A percentile compares a stretch with the other conserved stretches of the same genome.
phyloP scores from a whole-genome alignment of 2,113 vertebrate genomes.

The Ceyx margarethae region DNA sequence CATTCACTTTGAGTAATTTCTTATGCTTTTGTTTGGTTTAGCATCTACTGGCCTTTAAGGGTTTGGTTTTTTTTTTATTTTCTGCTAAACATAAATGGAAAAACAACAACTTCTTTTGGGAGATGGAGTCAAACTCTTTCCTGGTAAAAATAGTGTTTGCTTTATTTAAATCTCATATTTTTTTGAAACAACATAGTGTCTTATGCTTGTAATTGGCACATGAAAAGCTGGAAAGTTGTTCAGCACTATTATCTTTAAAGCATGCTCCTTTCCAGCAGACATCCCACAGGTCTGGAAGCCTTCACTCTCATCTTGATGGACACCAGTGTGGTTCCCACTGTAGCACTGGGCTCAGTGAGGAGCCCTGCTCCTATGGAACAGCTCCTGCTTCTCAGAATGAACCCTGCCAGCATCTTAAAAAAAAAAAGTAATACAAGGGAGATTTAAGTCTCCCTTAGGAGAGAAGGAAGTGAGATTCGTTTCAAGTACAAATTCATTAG shows the following conservation, averaged over 20 bases:
- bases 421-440: background rate
- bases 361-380: background rate
- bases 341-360: background rate
- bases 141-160: background rate
- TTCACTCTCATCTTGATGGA: background rate
- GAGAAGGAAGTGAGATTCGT: background rate
- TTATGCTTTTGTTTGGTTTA: background rate
- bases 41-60: background rate
- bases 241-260: background rate
- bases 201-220: background rate
- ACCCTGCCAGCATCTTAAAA: background rate
- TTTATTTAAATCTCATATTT: background rate
- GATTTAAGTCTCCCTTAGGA: background rate
- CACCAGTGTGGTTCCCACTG: background rate
- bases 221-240: background rate
- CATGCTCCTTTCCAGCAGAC: background rate
- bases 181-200: background rate
- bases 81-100: background rate
- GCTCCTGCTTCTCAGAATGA: background rate
- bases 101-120: background rate
- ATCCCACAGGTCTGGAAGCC: background rate
- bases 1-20: background rate
- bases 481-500: background rate
- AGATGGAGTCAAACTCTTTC: background rate
- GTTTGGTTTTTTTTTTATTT: background rate